Conservation (phyloP, 2,113 vertebrate species). For the Alouatta palliata region DNA sequence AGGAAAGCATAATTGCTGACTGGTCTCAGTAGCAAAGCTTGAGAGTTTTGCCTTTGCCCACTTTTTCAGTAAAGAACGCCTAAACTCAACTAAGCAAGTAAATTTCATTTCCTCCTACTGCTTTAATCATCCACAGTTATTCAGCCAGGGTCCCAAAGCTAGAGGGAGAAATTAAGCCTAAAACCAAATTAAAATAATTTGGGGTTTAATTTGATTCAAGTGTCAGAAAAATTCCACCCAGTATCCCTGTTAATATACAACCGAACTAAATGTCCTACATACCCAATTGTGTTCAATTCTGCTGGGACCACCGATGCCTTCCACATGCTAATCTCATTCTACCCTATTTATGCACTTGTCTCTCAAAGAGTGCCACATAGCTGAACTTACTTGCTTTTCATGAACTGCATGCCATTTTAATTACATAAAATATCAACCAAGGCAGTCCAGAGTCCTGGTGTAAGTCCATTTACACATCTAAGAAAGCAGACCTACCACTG, state of each 20-base stretch:
- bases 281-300: not conserved
- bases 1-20: not conserved
- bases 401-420: not conserved
- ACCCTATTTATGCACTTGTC: not conserved
- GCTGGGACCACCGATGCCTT: not conserved
- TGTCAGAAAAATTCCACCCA: not conserved
- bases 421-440: not conserved
- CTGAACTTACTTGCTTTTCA: not conserved
- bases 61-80: not conserved
- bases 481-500: not conserved
- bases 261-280: not conserved
- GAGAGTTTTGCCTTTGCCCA: not conserved
- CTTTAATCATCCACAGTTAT: not conserved
- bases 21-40: not conserved
- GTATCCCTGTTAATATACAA: not conserved
- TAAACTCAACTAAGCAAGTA: constrained; percentile 24
- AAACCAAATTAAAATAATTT: constrained; percentile 46
- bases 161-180: constrained; percentile 20
- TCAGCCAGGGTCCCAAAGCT: constrained; percentile 6
- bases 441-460: not conserved
- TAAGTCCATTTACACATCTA: no score
- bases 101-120: constrained; percentile 12
- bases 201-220: constrained; percentile 37
- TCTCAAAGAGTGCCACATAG: not conserved
- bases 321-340: not conserved